These are phyloP conservation scores for Drosophila barbarae DNA, from an alignment of 2,888 invertebrate genomes.

Conservation along the genomic window DNA sequence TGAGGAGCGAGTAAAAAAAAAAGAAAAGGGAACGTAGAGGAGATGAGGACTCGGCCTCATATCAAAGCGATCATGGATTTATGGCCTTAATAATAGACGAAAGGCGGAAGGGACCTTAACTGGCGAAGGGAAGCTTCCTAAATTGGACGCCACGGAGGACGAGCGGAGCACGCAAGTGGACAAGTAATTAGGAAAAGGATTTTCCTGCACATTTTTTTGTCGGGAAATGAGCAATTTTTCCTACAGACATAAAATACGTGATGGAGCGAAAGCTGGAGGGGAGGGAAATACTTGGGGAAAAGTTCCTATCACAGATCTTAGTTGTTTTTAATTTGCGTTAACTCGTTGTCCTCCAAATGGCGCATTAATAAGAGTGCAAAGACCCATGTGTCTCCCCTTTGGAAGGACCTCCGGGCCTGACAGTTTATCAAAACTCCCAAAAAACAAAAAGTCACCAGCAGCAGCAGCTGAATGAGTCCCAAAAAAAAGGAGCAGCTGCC, in stretches of 20 bases:
- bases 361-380: conserved; percentile 17
- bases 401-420: conserved; percentile 45
- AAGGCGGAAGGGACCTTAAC: conserved; percentile 24
- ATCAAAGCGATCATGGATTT: conserved; percentile 74
- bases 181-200: conserved; percentile 72
- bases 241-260: conserved; percentile 56
- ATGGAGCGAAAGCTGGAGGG: conserved; percentile 9
- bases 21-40: conserved; percentile 8
- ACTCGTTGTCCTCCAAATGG: conserved; percentile 4
- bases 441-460: conserved; percentile 45
- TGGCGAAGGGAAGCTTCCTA: conserved; percentile 18
- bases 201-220: conserved; percentile 49
- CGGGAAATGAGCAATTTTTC: conserved; percentile 50
- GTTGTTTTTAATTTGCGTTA: conserved; percentile 12
- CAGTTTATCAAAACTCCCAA: conserved; percentile 61
- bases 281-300: conserved; percentile 5
- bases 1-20: conserved; percentile 52
- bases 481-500: conserved; percentile 52
- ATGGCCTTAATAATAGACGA: conserved; percentile 71
- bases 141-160: conserved; percentile 27
- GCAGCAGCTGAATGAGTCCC: conserved; percentile 11
- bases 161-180: conserved; percentile 58
- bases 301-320: conserved; percentile 13
- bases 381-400: conserved; percentile 14
- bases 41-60: conserved; percentile 50